Percentiles rank a stretch among this genome's conserved stretches.
Evolutionary conservation across 2,113 vertebrate genomes (phyloP).

Genomic region (Epinephelus cyanopodus): DNA sequence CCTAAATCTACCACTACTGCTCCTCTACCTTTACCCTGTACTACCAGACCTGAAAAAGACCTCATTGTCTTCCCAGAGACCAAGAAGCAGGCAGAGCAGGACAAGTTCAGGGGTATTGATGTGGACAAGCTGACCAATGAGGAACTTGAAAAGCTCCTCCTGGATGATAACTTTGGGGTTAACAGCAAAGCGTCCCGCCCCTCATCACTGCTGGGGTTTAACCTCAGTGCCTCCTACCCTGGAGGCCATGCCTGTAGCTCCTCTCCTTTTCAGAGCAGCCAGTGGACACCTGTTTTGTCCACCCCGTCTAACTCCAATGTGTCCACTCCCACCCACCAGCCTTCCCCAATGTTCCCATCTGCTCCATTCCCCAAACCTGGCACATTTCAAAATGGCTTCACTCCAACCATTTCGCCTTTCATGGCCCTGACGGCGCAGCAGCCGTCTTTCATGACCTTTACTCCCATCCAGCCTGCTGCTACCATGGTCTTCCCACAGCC

Average conservation of each 20-base stretch:
- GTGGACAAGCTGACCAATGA: conserved; percentile 92
- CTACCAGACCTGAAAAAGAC: conserved; percentile 89
- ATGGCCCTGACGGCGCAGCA: conserved; percentile 85
- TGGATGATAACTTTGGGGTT: conserved; percentile 92
- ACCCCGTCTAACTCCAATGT: conserved; percentile 84
- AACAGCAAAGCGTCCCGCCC: conserved; percentile 82
- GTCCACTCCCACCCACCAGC: conserved; percentile 76
- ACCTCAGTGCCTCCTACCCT: conserved; percentile 90
- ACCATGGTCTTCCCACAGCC: conserved; percentile 86
- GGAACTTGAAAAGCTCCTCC: conserved; percentile 94
- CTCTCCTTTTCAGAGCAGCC: conserved; percentile 84
- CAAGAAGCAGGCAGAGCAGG: conserved; percentile 85
- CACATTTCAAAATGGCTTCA: conserved; percentile 93
- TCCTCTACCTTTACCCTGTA: conserved; percentile 77
- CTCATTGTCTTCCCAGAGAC: conserved; percentile 97
- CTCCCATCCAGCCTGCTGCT: conserved; percentile 83
- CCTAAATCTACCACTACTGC: conserved; percentile 60
- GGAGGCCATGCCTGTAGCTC: conserved; percentile 86
- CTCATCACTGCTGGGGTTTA: conserved; percentile 82
- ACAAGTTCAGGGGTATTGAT: conserved; percentile 89
- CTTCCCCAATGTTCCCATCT: conserved; percentile 86
- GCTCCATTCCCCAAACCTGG: conserved; percentile 88
- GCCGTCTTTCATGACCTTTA: conserved; percentile 88
- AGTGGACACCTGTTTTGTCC: conserved; percentile 88
- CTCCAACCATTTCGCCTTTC: conserved; percentile 83